Conservation (phyloP, 2,888 invertebrate genomes). For the Furcula furcula region DNA sequence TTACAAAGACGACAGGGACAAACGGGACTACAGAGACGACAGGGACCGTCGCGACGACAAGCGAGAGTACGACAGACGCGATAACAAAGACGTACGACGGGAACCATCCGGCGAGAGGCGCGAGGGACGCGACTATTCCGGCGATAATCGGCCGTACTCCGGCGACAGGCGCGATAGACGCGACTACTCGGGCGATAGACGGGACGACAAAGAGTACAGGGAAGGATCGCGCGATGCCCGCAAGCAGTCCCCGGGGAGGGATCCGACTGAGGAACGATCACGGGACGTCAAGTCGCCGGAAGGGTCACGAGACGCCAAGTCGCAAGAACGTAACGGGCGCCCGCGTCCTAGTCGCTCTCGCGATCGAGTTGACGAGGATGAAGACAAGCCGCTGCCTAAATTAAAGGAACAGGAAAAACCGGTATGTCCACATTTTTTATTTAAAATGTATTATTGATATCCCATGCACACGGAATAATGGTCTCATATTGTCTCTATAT, state of each 20-base stretch:
- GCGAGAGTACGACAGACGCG: conserved; percentile 15
- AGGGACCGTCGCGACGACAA: conserved; percentile 35
- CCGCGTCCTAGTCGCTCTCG: conserved; percentile 52
- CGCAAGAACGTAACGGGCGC: conserved; percentile 52
- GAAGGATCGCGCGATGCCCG: conserved; percentile 19
- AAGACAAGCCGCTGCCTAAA: conserved; percentile 84
- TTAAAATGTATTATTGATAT: too few relatives aligned
- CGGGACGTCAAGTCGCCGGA: conserved; percentile 5
- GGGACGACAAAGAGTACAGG: conserved; percentile 8
- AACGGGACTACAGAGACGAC: conserved; percentile 26
- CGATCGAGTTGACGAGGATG: conserved; percentile 47
- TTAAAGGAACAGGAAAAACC: conserved; percentile 87
- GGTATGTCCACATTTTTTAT: conserved; percentile 77
- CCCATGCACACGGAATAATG: too few relatives aligned
- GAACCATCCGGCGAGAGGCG: conserved; percentile 19
- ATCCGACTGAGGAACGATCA: conserved; percentile 12
- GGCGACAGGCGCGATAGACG: conserved; percentile 22
- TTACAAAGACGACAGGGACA: conserved; percentile 35
- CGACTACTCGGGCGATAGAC: conserved; percentile 20
- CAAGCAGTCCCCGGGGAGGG: conserved; percentile 14
- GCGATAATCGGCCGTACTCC: conserved; percentile 15
- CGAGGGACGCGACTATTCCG: conserved; percentile 32
- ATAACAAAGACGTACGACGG: conserved; percentile 21
- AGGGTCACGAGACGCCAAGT: conserved; percentile 11
- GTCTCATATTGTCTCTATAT: too few relatives aligned